Evolutionary conservation across 2,797 vertebrate genomes (phyloP), one percentile per base, ranked within the genome.

Genomic region (Capromys pilorides): DNA sequence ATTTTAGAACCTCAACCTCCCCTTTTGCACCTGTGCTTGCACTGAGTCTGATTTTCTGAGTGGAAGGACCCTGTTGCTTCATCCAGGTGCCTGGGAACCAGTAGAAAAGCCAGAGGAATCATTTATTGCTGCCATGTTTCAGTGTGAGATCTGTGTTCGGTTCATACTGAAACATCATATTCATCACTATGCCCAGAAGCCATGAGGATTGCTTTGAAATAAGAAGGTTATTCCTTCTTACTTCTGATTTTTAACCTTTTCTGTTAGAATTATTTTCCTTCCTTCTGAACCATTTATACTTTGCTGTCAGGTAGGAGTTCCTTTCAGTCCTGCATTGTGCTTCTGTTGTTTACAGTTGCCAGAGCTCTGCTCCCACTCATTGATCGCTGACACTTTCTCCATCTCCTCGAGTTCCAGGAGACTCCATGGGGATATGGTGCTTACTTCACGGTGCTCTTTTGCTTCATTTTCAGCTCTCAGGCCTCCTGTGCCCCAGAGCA

Each of bases 231-330:
- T 62, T 89, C 24, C 77, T 31, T 92, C 71, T 86, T 81, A 64
- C 41, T 90, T 92, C 86, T 94, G 81, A 61, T 84, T 94, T 92
- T 80, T 61, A 86, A 81, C 80, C 92, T 95, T 89, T 94, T 61
- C 91, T 39, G 12, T 71, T 92, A 36, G 49, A 36, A 88, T 88
- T 89, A 62, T 92, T 92, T 93, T 88, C 54, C 59, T 64, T 83
- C 91, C 21, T 80, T 80, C 36, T 41, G n/a, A 87, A 78, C 88
- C 51, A 73, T 75, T 64, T 83, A 31, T 81, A n/a, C 41, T 67
- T 41, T 64, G 13, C 33, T 67, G 36, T 62, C 9, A 11, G 11
- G 16, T 62, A 39, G 69, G 49, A 86, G 33, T 75, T 91, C 88
- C 73, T 41, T 33, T 36, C 2, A 11, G 2, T 83, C 51, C 91